Percentiles rank a stretch among this genome's conserved stretches.
Evolutionary conservation across 1,140 invertebrate species (phyloP).

Genomic region (Bombus haemorrhoidalis): DNA sequence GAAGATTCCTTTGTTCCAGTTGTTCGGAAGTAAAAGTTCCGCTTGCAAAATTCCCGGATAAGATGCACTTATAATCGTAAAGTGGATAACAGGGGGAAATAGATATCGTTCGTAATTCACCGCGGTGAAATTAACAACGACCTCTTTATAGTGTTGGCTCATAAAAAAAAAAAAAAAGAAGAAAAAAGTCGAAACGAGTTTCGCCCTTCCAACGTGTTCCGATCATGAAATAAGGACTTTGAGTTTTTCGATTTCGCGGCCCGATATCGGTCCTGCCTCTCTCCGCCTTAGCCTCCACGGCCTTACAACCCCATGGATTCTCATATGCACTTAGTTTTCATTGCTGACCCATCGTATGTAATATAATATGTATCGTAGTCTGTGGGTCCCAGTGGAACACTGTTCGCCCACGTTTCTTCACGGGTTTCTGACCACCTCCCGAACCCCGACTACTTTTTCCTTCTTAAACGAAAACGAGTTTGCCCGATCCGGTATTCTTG

Average conservation of each 20-base stretch:
- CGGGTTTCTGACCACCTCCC: constrained; percentile 45
- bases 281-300: constrained; percentile 20
- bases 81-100: neutral
- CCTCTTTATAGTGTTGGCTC: constrained; percentile 23
- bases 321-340: constrained; percentile 83
- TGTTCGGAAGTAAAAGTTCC: neutral
- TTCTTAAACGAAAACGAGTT: constrained; percentile 59
- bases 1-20: neutral
- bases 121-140: constrained; percentile 14
- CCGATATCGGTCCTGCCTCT: constrained; percentile 19
- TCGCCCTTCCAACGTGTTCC: constrained; percentile 15
- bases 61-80: neutral
- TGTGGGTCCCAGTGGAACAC: constrained; percentile 78
- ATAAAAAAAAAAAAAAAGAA: too few species aligned
- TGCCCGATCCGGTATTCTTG: constrained; percentile 42
- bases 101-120: constrained; percentile 4
- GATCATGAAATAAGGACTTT: constrained; percentile 44
- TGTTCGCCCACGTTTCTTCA: constrained; percentile 63
- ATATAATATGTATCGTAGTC: constrained; percentile 81
- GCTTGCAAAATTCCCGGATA: neutral
- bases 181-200: constrained; percentile 45
- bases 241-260: constrained; percentile 57
- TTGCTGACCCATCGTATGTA: constrained; percentile 78
- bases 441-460: constrained; percentile 57
- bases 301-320: constrained; percentile 79